Percentiles rank a stretch among this genome's conserved stretches.
phyloP scores from a whole-genome alignment of 2,113 vertebrate genomes.

The Hydrolagus affinis region DNA sequence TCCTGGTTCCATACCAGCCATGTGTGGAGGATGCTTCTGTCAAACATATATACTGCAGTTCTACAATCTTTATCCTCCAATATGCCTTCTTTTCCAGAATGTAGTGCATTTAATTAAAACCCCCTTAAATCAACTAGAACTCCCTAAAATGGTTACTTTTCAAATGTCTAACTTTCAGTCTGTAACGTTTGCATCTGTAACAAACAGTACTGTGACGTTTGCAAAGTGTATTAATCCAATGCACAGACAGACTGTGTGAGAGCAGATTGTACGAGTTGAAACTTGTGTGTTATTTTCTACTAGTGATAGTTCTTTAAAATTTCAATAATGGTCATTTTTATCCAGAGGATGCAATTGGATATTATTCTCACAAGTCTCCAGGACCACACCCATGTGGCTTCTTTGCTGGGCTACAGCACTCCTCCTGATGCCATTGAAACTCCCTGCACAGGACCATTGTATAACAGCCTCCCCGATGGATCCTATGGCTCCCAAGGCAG shows the following conservation, averaged over 20 bases:
- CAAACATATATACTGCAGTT: no score
- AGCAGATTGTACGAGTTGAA: no score
- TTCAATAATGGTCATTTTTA: background rate
- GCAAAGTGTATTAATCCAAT: no score
- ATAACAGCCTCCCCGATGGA: slow-evolving; percentile 59
- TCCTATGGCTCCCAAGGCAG: slow-evolving; percentile 56
- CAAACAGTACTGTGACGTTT: no score
- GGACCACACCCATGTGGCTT: slow-evolving; percentile 94
- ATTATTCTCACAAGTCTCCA: slow-evolving; percentile 95
- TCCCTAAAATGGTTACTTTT: background rate
- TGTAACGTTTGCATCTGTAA: background rate
- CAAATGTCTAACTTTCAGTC: background rate
- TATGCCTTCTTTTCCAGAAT: no score
- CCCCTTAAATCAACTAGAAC: no score
- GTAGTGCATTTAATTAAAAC: no score
- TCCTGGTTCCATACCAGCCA: no score
- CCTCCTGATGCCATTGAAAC: slow-evolving; percentile 74
- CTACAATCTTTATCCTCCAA: no score
- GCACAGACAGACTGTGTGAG: no score
- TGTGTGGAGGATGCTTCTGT: no score
- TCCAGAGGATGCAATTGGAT: slow-evolving; percentile 91
- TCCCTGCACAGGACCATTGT: slow-evolving; percentile 54
- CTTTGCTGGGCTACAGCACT: slow-evolving; percentile 84
- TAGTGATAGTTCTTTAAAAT: background rate
- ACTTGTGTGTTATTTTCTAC: no score